phyloP scores from a whole-genome alignment of 2,113 vertebrate species.

The Siphamia tubifer region DNA sequence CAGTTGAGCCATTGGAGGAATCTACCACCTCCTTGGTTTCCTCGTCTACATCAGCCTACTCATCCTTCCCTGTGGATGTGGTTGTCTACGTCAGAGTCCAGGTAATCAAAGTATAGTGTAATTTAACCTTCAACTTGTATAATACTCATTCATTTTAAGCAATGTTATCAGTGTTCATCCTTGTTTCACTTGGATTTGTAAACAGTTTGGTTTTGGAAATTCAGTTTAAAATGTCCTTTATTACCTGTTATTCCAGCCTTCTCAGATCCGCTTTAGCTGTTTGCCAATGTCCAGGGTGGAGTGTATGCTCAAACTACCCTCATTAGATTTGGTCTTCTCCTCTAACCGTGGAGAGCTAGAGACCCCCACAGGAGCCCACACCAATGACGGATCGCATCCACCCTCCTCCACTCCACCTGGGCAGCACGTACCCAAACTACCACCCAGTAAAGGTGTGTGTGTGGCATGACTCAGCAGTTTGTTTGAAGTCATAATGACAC shows the following conservation, averaged over 20 bases:
- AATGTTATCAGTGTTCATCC: too few relatives aligned
- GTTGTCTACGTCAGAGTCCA: slow-evolving; percentile 98
- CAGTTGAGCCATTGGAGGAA: slow-evolving; percentile 92
- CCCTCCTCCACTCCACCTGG: slow-evolving; percentile 76
- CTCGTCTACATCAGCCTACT: slow-evolving; percentile 92
- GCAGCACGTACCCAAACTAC: slow-evolving; percentile 80
- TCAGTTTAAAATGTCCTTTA: not conserved
- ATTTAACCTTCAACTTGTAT: too few relatives aligned
- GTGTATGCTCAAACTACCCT: slow-evolving; percentile 97
- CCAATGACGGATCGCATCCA: slow-evolving; percentile 76
- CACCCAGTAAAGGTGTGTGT: slow-evolving; percentile 86
- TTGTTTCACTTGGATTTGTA: too few relatives aligned
- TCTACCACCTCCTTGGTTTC: slow-evolving; percentile 94
- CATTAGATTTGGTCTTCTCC: slow-evolving; percentile 96
- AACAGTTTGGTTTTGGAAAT: too few relatives aligned
- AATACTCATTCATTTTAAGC: too few relatives aligned
- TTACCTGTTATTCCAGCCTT: slow-evolving; percentile 81
- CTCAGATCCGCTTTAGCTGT: slow-evolving; percentile 98
- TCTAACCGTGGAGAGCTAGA: slow-evolving; percentile 96
- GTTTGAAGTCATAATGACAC: not conserved
- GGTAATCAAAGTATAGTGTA: slow-evolving; percentile 82
- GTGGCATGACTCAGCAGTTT: not conserved
- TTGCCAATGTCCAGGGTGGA: slow-evolving; percentile 96
- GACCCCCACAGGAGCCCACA: slow-evolving; percentile 79
- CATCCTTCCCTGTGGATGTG: slow-evolving; percentile 97